Evolutionary conservation across 2,888 invertebrate genomes (phyloP).

Genomic region (Lithophane leautieri): DNA sequence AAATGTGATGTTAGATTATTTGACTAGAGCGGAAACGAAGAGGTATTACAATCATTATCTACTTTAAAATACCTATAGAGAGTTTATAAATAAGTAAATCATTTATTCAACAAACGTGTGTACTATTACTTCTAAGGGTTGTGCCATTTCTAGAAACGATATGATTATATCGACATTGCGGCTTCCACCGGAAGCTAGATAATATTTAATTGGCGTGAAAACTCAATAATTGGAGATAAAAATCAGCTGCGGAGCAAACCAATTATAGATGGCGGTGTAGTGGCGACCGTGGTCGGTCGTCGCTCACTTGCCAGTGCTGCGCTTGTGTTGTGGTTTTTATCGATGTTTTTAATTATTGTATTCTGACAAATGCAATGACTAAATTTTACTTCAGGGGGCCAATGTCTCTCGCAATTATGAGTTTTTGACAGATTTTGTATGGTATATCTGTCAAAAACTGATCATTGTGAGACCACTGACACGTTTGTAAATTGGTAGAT

Average conservation of each 20-base stretch:
- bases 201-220: slow-evolving; percentile 90
- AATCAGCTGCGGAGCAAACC: slow-evolving; percentile 86
- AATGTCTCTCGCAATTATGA: too few relatives aligned
- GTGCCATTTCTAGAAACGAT: slow-evolving; percentile 72
- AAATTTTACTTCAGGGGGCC: not conserved
- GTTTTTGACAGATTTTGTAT: too few relatives aligned
- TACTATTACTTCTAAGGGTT: slow-evolving; percentile 53
- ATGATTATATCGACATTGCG: slow-evolving; percentile 78
- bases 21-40: slow-evolving; percentile 40
- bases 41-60: slow-evolving; percentile 33
- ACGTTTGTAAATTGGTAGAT: too few relatives aligned
- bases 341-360: slow-evolving; percentile 20
- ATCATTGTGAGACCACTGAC: too few relatives aligned
- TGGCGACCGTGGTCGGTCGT: slow-evolving; percentile 77
- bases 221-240: slow-evolving; percentile 90
- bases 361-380: not conserved
- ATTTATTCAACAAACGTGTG: slow-evolving; percentile 66
- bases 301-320: slow-evolving; percentile 72
- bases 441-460: too few relatives aligned
- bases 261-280: slow-evolving; percentile 86
- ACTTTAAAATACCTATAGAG: slow-evolving; percentile 36
- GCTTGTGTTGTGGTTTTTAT: slow-evolving; percentile 32
- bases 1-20: not conserved
- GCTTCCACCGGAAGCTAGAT: slow-evolving; percentile 87
- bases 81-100: slow-evolving; percentile 60